Percentiles rank a stretch among this genome's conserved stretches.
Conservation (phyloP, 2,113 vertebrate genomes). For the Aplodontia rufa region DNA sequence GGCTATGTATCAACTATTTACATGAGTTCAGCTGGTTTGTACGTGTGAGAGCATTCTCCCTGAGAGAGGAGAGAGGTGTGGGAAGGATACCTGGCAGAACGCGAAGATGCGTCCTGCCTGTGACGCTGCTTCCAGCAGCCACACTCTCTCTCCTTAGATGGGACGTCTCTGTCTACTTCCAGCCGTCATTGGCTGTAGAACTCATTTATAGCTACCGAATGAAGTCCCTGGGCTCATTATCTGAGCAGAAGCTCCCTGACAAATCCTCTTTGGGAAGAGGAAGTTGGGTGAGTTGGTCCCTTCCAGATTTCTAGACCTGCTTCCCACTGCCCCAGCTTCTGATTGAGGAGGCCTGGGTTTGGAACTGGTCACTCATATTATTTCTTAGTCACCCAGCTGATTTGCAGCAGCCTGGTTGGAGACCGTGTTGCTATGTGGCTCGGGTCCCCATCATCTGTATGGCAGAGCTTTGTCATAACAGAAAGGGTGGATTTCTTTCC, state of each 20-base stretch:
- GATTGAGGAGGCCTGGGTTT: background rate
- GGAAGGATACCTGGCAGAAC: background rate
- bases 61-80: background rate
- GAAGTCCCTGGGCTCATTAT: background rate
- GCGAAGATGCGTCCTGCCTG: background rate
- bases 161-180: background rate
- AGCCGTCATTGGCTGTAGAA: background rate
- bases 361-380: background rate
- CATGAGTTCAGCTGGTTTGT: background rate
- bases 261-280: background rate
- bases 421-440: background rate
- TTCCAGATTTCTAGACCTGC: background rate
- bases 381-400: background rate
- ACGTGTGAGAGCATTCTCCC: background rate
- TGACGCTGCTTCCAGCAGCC: background rate
- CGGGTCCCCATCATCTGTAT: background rate
- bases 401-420: background rate
- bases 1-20: background rate
- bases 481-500: background rate
- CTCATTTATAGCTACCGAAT: background rate
- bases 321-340: background rate
- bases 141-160: background rate
- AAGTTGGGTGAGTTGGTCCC: no score
- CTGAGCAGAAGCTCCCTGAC: background rate
- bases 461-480: background rate